Conservation (phyloP, 2,888 invertebrate genomes). For the Ophraella communa region DNA sequence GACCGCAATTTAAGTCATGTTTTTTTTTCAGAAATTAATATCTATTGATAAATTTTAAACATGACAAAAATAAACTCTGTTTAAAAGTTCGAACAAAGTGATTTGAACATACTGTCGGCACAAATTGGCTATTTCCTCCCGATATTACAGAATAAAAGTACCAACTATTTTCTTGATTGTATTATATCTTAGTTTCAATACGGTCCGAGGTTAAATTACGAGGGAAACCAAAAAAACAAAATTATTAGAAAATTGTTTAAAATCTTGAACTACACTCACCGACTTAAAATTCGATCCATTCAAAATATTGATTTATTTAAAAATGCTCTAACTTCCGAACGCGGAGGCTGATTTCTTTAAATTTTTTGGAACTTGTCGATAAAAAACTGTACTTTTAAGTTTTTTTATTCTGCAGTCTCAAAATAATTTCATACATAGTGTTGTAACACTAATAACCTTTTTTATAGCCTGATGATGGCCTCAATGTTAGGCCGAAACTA, state of each 20-base stretch:
- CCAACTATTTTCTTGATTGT: conserved; percentile 37
- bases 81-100: conserved; percentile 44
- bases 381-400: no score
- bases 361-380: no score
- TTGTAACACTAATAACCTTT: no score
- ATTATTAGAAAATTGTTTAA: neutral
- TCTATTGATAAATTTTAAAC: neutral
- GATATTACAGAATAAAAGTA: conserved; percentile 42
- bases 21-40: neutral
- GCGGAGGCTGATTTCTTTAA: no score
- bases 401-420: no score
- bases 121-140: conserved; percentile 57
- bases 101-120: conserved; percentile 46
- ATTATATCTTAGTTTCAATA: conserved; percentile 35
- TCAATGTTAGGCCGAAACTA: no score
- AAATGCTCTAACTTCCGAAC: no score
- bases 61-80: conserved; percentile 14
- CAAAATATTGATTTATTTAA: no score
- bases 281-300: no score
- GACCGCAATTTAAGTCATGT: neutral
- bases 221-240: neutral
- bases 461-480: no score
- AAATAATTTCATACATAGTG: no score
- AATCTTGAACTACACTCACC: no score
- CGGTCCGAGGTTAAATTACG: neutral